Evolutionary conservation across 2,797 vertebrate species (phyloP).

Genomic region (Neosilurus hyrtlii): DNA sequence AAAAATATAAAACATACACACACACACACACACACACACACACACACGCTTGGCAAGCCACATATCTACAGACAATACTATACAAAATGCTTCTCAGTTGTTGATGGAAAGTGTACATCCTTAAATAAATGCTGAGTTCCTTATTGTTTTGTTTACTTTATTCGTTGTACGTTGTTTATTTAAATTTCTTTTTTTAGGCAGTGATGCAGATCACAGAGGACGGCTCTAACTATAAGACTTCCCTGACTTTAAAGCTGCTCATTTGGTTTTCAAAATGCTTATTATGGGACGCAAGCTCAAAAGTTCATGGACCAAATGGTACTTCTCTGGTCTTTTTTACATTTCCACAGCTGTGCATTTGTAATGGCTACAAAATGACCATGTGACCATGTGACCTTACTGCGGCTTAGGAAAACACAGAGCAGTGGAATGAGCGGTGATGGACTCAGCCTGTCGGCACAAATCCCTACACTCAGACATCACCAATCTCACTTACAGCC

Average conservation of each 20-base stretch:
- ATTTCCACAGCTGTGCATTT: slow-evolving; percentile 22
- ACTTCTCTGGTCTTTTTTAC: background rate
- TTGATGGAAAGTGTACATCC: slow-evolving; percentile 22
- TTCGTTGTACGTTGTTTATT: no score
- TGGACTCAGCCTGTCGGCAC: slow-evolving; percentile 6
- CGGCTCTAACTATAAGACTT: background rate
- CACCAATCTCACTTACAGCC: background rate
- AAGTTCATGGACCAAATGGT: background rate
- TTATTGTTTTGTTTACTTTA: background rate
- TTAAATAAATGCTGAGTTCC: background rate
- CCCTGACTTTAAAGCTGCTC: background rate
- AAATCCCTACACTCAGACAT: background rate
- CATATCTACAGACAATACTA: background rate
- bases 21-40: background rate
- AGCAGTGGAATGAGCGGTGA: background rate
- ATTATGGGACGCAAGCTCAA: background rate
- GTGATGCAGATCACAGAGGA: background rate
- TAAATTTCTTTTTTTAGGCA: background rate
- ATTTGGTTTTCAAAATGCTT: background rate
- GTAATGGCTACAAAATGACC: background rate
- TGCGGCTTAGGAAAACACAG: slow-evolving; percentile 17
- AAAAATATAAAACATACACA: background rate
- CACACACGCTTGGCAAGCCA: background rate
- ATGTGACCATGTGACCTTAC: slow-evolving; percentile 1
- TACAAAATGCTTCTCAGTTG: slow-evolving; percentile 20